Percentiles rank a stretch among this genome's conserved stretches.
Evolutionary conservation across 2,888 invertebrate species (phyloP).

Genomic region (Stomorhina lunata): DNA sequence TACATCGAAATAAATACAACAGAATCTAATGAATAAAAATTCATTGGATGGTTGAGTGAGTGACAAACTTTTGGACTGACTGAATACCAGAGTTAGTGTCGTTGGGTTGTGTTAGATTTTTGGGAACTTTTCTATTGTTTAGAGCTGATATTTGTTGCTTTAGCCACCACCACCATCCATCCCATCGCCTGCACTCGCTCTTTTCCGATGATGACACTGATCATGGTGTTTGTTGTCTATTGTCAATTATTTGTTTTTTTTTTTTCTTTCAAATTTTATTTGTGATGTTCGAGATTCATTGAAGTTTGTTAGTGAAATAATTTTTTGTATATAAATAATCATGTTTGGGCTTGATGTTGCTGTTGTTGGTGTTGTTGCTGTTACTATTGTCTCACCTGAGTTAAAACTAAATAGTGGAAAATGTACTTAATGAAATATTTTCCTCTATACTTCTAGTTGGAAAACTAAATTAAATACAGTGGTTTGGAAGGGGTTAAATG

Average conservation of each 20-base stretch:
- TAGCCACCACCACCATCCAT: too few relatives aligned
- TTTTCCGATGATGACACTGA: conserved; percentile 68
- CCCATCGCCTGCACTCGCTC: too few relatives aligned
- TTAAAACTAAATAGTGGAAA: conserved; percentile 72
- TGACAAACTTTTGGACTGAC: conserved; percentile 23
- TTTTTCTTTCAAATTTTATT: too few relatives aligned
- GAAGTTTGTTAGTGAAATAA: conserved; percentile 28
- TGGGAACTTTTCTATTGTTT: conserved; percentile 15
- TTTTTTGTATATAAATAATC: neutral
- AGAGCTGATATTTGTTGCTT: conserved; percentile 5
- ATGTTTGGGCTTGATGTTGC: too few relatives aligned
- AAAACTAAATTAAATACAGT: conserved; percentile 41
- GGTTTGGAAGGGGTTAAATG: too few relatives aligned
- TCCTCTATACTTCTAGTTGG: conserved; percentile 16
- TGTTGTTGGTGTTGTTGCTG: conserved; percentile 27
- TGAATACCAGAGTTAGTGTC: conserved; percentile 36
- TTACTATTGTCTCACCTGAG: conserved; percentile 67
- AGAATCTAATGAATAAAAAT: conserved; percentile 38
- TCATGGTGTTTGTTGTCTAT: conserved; percentile 50
- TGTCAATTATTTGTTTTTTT: conserved; percentile 46
- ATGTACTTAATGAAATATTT: conserved; percentile 32
- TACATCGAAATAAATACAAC: neutral
- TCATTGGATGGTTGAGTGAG: conserved; percentile 45
- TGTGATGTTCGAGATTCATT: conserved; percentile 23
- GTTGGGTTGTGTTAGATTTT: conserved; percentile 28